A percentile compares a stretch with the other conserved stretches of the same genome.
Evolutionary conservation across 1,140 invertebrate species (phyloP).

Genomic region (Dendrolimus kikuchii): DNA sequence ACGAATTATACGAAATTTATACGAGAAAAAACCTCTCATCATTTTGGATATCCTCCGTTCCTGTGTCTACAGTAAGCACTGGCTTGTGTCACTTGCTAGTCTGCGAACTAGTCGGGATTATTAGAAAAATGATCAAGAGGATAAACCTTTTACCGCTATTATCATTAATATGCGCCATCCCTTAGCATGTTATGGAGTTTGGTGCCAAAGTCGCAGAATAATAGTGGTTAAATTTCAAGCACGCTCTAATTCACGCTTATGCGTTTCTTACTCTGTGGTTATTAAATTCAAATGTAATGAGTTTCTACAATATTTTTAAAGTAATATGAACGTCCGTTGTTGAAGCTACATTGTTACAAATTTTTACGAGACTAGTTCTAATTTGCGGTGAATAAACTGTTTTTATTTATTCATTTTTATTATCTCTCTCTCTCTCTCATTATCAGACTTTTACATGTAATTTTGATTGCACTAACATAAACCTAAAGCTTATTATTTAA

Average conservation of each 20-base stretch:
- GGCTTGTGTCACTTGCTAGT: too few species aligned
- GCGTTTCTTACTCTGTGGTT: constrained; percentile 18
- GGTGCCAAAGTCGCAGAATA: constrained; percentile 34
- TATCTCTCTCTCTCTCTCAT: too few species aligned
- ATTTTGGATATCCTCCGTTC: too few species aligned
- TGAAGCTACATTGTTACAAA: neutral
- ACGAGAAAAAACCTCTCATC: too few species aligned
- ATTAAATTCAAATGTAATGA: constrained; percentile 26
- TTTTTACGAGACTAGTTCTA: neutral
- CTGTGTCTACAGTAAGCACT: too few species aligned
- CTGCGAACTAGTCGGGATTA: too few species aligned
- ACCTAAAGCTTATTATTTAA: too few species aligned
- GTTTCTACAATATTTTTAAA: constrained; percentile 3
- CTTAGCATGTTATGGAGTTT: constrained; percentile 31
- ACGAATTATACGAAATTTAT: too few species aligned
- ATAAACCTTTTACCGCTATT: constrained; percentile 3
- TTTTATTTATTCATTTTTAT: too few species aligned
- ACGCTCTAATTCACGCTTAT: constrained; percentile 32
- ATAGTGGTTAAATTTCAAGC: constrained; percentile 27
- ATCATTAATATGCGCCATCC: constrained; percentile 6
- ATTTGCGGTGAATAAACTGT: too few species aligned
- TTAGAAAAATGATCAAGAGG: neutral
- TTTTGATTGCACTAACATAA: too few species aligned
- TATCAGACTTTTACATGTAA: too few species aligned
- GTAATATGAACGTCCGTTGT: neutral